Evolutionary conservation across 2,113 vertebrate species (phyloP).

Genomic region (Heptranchias perlo): DNA sequence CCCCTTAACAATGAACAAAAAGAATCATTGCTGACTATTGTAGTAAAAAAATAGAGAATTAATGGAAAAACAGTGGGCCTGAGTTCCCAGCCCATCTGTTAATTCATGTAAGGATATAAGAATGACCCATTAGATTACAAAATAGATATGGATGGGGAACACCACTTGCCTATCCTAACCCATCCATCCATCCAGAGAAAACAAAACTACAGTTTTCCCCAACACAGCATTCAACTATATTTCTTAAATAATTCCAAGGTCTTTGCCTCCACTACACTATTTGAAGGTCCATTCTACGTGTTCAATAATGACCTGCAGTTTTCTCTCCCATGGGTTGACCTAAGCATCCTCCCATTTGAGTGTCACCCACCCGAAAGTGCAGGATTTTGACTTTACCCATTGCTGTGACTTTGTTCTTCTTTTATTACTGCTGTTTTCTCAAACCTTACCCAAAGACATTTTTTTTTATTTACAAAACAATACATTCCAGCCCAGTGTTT

Average conservation of each 20-base stretch:
- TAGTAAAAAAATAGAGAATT: neutral
- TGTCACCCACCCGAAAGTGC: neutral
- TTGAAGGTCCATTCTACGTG: neutral
- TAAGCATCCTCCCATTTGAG: neutral
- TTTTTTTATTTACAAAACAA: constrained; percentile 1
- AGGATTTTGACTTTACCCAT: neutral
- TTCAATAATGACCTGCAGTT: neutral
- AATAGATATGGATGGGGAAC: neutral
- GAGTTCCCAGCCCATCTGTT: neutral
- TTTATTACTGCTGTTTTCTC: neutral
- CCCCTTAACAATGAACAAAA: neutral
- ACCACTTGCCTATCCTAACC: neutral
- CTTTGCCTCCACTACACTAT: neutral
- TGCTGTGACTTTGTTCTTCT: neutral
- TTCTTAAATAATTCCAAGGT: neutral
- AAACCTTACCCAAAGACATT: neutral
- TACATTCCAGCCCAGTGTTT: neutral
- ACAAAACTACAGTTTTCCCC: neutral
- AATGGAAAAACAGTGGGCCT: neutral
- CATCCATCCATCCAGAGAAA: neutral
- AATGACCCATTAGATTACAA: neutral
- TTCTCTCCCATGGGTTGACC: neutral
- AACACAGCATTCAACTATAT: neutral
- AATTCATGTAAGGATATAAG: neutral
- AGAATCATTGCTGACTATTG: neutral